A percentile compares a stretch with the other conserved stretches of the same genome.
These are phyloP conservation scores for Leptopterna dolabrata DNA, from an alignment of 2,888 invertebrate species.

Conservation along the genomic window DNA sequence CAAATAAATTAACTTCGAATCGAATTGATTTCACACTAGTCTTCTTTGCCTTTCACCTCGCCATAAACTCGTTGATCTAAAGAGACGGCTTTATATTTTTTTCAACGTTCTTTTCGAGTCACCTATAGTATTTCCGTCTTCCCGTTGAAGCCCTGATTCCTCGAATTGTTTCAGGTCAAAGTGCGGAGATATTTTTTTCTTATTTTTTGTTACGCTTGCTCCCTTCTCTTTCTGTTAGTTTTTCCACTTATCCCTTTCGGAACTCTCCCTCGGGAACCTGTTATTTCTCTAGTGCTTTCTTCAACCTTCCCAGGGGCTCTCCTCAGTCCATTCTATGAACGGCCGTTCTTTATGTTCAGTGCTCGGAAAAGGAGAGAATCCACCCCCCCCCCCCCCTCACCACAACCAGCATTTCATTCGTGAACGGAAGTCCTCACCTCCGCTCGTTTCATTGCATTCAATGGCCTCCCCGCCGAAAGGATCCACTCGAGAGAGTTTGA, in stretches of 20 bases:
- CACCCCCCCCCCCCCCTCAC: neutral
- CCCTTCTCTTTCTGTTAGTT: constrained; percentile 10
- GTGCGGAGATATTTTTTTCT: neutral
- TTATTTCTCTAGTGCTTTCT: constrained; percentile 34
- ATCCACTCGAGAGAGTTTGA: neutral
- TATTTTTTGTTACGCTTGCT: neutral
- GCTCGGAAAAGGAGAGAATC: neutral
- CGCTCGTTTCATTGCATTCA: neutral
- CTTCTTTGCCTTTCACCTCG: neutral
- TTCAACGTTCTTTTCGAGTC: neutral
- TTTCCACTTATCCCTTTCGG: neutral
- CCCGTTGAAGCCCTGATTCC: constrained; percentile 3
- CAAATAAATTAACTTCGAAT: neutral
- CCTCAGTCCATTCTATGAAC: constrained; percentile 13
- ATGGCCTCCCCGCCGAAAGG: neutral
- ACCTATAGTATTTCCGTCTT: constrained; percentile 4
- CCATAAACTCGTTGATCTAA: neutral
- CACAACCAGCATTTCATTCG: neutral
- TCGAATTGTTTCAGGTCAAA: constrained; percentile 34
- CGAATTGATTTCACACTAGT: neutral
- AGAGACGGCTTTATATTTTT: neutral
- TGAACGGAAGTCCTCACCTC: neutral
- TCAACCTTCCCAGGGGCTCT: constrained; percentile 14
- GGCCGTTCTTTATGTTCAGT: constrained; percentile 32
- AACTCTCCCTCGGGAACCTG: constrained; percentile 23